These are phyloP conservation scores for Galago senegalensis DNA, from an alignment of 2,797 vertebrate species.

Conservation along the genomic window DNA sequence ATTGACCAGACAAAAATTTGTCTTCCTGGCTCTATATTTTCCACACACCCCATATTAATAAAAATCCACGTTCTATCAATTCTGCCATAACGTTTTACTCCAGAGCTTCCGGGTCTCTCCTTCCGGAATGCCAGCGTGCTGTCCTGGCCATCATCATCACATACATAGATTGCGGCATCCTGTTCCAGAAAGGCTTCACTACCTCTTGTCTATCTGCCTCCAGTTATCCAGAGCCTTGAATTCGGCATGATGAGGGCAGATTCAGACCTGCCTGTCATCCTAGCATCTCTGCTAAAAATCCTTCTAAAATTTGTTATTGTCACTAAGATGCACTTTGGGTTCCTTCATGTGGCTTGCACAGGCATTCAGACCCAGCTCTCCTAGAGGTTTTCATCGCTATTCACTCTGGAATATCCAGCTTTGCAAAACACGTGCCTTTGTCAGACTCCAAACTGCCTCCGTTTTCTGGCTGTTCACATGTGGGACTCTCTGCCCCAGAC, in stretches of 20 bases:
- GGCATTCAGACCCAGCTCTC: too few species aligned
- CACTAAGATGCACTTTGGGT: not conserved
- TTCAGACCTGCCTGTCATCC: not conserved
- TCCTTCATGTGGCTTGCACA: not conserved
- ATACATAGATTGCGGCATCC: not conserved
- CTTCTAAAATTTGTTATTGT: not conserved
- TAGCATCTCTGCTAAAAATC: not conserved
- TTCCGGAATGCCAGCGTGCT: not conserved
- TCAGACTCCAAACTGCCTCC: accelerated
- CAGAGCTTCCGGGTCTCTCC: not conserved
- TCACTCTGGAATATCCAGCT: not conserved
- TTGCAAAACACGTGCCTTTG: not conserved
- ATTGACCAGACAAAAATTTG: not conserved
- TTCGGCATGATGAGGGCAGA: not conserved
- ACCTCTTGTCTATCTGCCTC: not conserved
- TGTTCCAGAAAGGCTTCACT: not conserved
- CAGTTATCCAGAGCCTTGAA: not conserved
- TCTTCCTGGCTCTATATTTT: not conserved
- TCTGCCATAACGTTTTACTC: not conserved
- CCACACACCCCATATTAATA: not conserved
- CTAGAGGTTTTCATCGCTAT: not conserved
- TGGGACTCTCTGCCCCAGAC: not conserved
- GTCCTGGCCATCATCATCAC: not conserved
- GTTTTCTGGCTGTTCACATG: not conserved
- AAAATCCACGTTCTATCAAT: not conserved